Evolutionary conservation across 2,797 vertebrate genomes (phyloP), one percentile per base, ranked within the genome.

Genomic region (Fundulus diaphanus): DNA sequence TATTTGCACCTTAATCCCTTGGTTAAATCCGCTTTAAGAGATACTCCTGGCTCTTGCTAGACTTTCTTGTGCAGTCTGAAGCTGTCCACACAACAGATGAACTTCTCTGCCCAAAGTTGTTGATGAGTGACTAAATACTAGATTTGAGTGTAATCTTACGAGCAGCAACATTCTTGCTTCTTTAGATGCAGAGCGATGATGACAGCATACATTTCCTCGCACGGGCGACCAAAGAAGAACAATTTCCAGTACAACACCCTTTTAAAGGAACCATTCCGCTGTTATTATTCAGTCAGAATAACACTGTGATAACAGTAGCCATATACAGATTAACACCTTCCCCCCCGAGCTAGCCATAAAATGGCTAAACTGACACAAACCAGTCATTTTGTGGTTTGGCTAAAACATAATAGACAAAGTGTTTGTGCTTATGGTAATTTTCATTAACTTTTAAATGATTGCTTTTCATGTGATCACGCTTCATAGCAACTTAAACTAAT

Each of bases 1-100:
- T 66, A 44, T 40, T 27, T 27, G 63, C 40, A 66, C 20, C 63
- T 66, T 37, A 42, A 66, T 42, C 63, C 63, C 22, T 63, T 63
- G 61, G 35, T n/a, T 40, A 65, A 65, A 65, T 65, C 35, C 35
- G 37, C 22, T 42, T 27, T 66, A 42, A 15, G 40, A 66, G 63
- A 44, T 44, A 42, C 35, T n/a, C 22, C 61, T 65, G 22, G 61
- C 35, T 37, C 20, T 63, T 63, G 22, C 33, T 63, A 37, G 37
- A 15, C 20, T 65, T 66, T 66, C 63, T 42, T 66, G 37, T 22
- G 5, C 63, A 27, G 12, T 15, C 40, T 66, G 37, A 44, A 4
- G 24, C 24, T 44, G 40, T 40, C 35, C 15, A 24, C 35, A 13
- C 22, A 65, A n/a, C 22, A 40, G 22, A 22, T 61, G 8, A 35